These are phyloP conservation scores for Arothron firmamentum DNA, from an alignment of 2,113 vertebrate genomes.

Conservation along the genomic window DNA sequence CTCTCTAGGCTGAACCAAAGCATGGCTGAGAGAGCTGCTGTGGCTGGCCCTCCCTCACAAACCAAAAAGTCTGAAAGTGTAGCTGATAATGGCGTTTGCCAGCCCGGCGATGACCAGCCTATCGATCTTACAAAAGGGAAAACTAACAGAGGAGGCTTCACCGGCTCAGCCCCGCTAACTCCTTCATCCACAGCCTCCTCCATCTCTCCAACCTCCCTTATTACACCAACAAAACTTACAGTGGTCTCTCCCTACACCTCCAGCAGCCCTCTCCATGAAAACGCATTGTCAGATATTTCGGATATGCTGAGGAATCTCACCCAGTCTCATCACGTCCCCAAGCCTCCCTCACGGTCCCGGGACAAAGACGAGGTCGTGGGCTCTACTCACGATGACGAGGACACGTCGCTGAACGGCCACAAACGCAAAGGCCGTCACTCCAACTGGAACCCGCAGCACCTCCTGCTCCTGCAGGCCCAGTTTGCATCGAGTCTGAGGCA, in stretches of 20 bases:
- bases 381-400: constrained; percentile 84
- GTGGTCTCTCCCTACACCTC: constrained; percentile 90
- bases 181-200: constrained; percentile 86
- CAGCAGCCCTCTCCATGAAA: constrained; percentile 92
- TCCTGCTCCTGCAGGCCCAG: constrained; percentile 96
- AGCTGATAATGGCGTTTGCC: constrained; percentile 84
- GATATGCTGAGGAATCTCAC: constrained; percentile 99
- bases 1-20: constrained; percentile 97
- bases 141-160: constrained; percentile 84
- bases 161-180: constrained; percentile 85
- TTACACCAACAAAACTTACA: constrained; percentile 86
- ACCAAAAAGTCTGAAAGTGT: constrained; percentile 84
- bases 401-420: constrained; percentile 83
- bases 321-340: constrained; percentile 84
- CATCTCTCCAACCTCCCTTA: constrained; percentile 84
- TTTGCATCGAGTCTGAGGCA: constrained; percentile 93
- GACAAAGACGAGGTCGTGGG: constrained; percentile 87
- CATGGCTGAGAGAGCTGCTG: constrained; percentile 92
- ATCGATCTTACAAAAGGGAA: constrained; percentile 99
- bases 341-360: constrained; percentile 86
- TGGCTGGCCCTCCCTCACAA: constrained; percentile 86
- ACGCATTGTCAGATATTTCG: constrained; percentile 96
- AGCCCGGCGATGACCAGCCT: constrained; percentile 91
- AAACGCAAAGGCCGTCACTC: constrained; percentile 98
- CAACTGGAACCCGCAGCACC: constrained; percentile 99